phyloP scores from a whole-genome alignment of 1,140 invertebrate genomes.

The Panonychus citri region DNA sequence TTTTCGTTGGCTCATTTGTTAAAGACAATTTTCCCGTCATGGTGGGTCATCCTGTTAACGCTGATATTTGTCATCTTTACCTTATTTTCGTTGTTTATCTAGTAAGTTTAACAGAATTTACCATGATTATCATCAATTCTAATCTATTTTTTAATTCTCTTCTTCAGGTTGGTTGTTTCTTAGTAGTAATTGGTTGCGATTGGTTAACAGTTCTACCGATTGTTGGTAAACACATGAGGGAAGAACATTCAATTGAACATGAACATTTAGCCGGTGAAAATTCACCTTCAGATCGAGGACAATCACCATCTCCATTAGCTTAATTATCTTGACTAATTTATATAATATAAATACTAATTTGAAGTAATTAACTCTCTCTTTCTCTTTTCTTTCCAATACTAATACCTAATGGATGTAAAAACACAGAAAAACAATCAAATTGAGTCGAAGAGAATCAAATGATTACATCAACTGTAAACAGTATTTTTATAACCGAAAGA shows the following conservation, averaged over 20 bases:
- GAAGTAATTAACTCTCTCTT: slow-evolving; percentile 1
- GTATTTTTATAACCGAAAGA: no score
- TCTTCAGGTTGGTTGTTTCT: slow-evolving; percentile 5
- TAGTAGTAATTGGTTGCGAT: background rate
- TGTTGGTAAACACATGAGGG: slow-evolving; percentile 2
- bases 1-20: slow-evolving; percentile 8
- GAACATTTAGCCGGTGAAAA: no score
- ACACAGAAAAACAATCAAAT: no score
- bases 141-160: background rate
- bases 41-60: background rate
- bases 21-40: slow-evolving; percentile 1
- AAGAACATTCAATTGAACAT: background rate
- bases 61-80: slow-evolving; percentile 8
- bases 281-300: no score
- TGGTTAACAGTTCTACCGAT: background rate
- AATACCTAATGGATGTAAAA: no score
- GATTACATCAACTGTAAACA: no score
- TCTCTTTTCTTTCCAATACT: no score
- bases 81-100: slow-evolving; percentile 10
- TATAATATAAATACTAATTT: no score
- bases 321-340: no score
- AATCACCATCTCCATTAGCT: no score
- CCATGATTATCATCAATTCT: background rate
- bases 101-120: slow-evolving; percentile 4
- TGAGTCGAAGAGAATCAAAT: no score